Evolutionary conservation across 2,888 invertebrate genomes (phyloP), one percentile per base, ranked within the genome.

Genomic region (Atherix ibis): DNA sequence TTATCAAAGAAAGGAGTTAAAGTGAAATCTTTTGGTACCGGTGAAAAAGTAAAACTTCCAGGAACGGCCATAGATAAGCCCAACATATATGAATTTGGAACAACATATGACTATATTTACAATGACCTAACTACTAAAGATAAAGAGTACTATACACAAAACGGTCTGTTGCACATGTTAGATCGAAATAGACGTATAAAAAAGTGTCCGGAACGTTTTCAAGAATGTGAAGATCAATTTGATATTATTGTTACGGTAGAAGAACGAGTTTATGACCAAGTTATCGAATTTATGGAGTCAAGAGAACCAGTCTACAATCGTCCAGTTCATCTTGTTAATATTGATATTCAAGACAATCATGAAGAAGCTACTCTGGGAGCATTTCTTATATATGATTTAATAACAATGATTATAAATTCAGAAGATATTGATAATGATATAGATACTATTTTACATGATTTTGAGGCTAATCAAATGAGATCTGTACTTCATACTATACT

Each of bases 311-410:
- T 76, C 32, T 73, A 78, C 46, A 85, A 84, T 60, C 80, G 85
- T 34, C 83, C 89, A 5, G 92, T 88, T 3, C 98, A 99, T 66
- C 76, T 99, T 27, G 81, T 99, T 36, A 99, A 99, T 59, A 80
- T 99, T 46, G 98, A 99, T 56, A 94, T 99, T 48, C 92, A 91
- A 58, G 98, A 99, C 65, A 99, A 98, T 64, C 92, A 97, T 45
- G 98, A 99, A 60, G 98, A 99, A 62, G 98, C 98, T 1, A 91
- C 97, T 3, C 80, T 98, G 52, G 98, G 98, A 44, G 97, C 98
- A 22, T 95, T 97, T 65, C 70, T 95, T 47, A 94, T 99, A 45
- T 88, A 88, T 62, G 95, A 98, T 62, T 73, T 99, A 65, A 87
- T 92, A 45, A 76, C 79, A 36, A 77, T 84, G 76, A 83, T 85